phyloP scores from a whole-genome alignment of 2,797 vertebrate species.

The Hyperoplus immaculatus region DNA sequence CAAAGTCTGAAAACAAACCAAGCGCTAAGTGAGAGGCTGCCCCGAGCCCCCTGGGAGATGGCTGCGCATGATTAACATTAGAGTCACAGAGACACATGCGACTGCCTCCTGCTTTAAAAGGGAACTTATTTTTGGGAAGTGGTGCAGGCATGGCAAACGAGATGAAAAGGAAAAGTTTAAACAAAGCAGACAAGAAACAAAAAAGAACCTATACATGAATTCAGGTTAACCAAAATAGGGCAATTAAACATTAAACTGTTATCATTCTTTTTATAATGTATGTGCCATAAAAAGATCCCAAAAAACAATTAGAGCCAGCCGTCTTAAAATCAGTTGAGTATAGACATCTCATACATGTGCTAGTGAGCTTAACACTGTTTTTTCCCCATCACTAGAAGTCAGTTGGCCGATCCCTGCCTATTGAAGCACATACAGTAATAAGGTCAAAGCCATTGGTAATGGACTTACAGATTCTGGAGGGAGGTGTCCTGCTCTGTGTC shows the following conservation, averaged over 20 bases:
- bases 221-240: no score
- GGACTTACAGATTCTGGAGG: conserved; percentile 83
- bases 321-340: background rate
- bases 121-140: conserved; percentile 70
- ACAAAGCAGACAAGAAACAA: conserved; percentile 24
- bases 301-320: background rate
- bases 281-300: conserved; percentile 2
- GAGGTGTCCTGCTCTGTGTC: conserved; percentile 83
- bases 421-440: conserved; percentile 2
- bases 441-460: background rate
- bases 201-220: background rate
- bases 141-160: conserved; percentile 56
- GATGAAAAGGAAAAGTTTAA: conserved; percentile 60
- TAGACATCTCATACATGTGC: background rate
- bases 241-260: no score
- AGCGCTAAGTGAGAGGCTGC: conserved; percentile 51
- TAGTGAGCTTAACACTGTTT: background rate
- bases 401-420: background rate
- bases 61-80: conserved; percentile 59
- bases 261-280: no score
- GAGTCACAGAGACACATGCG: conserved; percentile 55
- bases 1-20: conserved; percentile 68
- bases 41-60: conserved; percentile 52
- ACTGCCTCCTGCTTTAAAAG: conserved; percentile 63
- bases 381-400: background rate